These are phyloP conservation scores for Climacteris rufus DNA, from an alignment of 2,113 vertebrate genomes.

Conservation along the genomic window DNA sequence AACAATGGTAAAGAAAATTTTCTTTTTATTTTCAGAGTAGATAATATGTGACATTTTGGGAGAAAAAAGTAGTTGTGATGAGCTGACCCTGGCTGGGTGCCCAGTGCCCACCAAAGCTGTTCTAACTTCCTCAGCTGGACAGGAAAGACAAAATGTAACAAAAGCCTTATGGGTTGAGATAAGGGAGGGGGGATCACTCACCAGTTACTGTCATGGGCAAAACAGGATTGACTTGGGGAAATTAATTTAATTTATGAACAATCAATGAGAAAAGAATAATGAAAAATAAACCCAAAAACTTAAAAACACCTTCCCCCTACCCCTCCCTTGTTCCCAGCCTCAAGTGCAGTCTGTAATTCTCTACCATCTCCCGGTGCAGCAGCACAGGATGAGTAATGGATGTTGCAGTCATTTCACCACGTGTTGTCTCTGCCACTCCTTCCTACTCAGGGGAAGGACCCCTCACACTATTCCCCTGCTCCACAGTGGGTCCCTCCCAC, in stretches of 20 bases:
- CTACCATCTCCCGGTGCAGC: neutral
- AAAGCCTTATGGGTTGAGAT: neutral
- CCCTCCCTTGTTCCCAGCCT: rapidly evolving
- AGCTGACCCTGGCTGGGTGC: neutral
- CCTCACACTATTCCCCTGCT: neutral
- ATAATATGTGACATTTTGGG: neutral
- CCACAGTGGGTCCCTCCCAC: neutral
- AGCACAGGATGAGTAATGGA: neutral
- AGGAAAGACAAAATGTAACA: neutral
- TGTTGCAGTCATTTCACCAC: neutral
- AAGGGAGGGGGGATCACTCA: neutral
- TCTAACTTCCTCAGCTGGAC: neutral
- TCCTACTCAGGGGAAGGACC: neutral
- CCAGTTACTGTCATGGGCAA: neutral
- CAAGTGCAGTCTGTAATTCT: neutral
- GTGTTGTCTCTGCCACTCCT: rapidly evolving
- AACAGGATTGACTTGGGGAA: neutral
- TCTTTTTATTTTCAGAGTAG: neutral
- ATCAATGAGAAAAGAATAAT: neutral
- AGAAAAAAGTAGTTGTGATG: neutral
- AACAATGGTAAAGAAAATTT: neutral
- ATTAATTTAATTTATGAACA: neutral
- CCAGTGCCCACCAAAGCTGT: neutral
- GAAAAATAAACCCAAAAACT: neutral
- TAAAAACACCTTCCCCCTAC: neutral